Base-by-base conservation (phyloP, 2,113 vertebrate species). In the Protobothrops mucrosquamatus region DNA sequence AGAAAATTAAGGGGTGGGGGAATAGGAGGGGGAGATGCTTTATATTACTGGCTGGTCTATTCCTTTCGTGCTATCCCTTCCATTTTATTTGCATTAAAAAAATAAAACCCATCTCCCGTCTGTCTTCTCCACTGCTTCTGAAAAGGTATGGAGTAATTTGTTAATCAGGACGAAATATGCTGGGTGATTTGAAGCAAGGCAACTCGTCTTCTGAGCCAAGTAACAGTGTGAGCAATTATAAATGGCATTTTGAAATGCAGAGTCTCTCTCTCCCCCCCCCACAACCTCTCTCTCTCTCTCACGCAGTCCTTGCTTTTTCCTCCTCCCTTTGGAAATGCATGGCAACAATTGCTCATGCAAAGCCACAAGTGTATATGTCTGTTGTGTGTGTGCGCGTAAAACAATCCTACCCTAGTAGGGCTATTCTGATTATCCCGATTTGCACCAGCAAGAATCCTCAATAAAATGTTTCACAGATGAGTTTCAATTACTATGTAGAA, bases 21-120 rank as follows among this genome's bases (percentile, higher is more conserved):
- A 9, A 12, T 7, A 12, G 51, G 64, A 20, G 81, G 4, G 55
- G 55, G 2, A 97, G 98, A 97, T 97, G 98, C 97, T 97, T 97
- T 97, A 96, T 98, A 97, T 97, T 97, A 97, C 97, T 97, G 97
- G 97, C 97, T 98, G 96, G 95, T 97, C 97, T 97, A 96, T 97
- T 98, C 97, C 97, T 94, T 97, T 96, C 56, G 96, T 94, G 91
- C 97, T 97, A 98, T 98, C 97, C 97, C 97, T 97, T 98, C 98
- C 97, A 96, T 97, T 98, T 97, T 95, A 98, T 98, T 98, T 98
- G 97, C 97, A 98, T 98, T 97, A 97, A 96, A 98, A 98, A 98
- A 98, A 97, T 98, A 39, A 3, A 3, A 20, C 34, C 0, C 6
- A n/a, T 20, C 96, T 98, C 97, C 97, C 96, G 89, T 97, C 97